These are phyloP conservation scores for Harpalus rubripes DNA, from an alignment of 2,888 invertebrate genomes.

Conservation along the genomic window DNA sequence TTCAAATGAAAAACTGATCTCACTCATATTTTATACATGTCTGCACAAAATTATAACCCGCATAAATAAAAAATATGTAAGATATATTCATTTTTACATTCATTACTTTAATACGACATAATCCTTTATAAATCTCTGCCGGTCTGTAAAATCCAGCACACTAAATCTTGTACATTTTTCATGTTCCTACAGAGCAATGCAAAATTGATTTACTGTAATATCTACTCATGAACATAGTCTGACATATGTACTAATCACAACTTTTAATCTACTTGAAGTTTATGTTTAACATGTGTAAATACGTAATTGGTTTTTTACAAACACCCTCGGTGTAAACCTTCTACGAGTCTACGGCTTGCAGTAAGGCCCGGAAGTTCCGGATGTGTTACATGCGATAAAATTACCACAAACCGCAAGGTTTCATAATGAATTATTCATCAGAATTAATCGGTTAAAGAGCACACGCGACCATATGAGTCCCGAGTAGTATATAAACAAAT, in stretches of 20 bases:
- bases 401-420: constrained; percentile 27
- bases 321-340: constrained; percentile 11
- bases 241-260: constrained; percentile 2
- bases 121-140: not conserved
- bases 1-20: too few species aligned
- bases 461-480: constrained; percentile 1
- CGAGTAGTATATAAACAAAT: not conserved
- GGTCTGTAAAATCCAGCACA: not conserved
- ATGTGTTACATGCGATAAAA: constrained; percentile 30
- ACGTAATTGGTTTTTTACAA: constrained; percentile 34
- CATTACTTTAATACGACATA: not conserved
- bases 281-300: constrained; percentile 47
- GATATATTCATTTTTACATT: not conserved
- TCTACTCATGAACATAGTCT: constrained; percentile 17
- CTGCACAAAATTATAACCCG: not conserved
- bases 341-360: not conserved
- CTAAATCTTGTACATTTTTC: too few species aligned
- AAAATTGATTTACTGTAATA: constrained; percentile 8
- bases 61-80: too few species aligned
- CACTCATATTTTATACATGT: not conserved
- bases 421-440: constrained; percentile 33
- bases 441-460: constrained; percentile 20
- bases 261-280: constrained; percentile 18
- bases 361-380: not conserved
- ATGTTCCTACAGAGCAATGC: not conserved